These are phyloP conservation scores for Pardosa pseudoannulata DNA, from an alignment of 2,888 invertebrate species.

Conservation along the genomic window DNA sequence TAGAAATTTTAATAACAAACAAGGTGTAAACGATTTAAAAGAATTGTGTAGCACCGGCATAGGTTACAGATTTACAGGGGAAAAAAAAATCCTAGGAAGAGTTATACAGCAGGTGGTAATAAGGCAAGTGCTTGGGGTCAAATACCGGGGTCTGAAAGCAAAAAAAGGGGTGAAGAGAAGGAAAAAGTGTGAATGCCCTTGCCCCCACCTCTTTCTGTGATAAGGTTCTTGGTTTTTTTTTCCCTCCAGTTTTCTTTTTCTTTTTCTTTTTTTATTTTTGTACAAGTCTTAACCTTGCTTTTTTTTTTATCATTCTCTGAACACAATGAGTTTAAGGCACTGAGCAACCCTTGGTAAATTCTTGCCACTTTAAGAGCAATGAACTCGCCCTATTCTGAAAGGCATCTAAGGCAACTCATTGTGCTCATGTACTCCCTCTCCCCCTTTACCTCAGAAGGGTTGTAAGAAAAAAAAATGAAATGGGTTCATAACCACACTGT, in stretches of 20 bases:
- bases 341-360: not conserved
- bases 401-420: too few species aligned
- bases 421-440: too few species aligned
- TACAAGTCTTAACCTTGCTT: too few species aligned
- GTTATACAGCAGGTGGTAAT: slow-evolving; percentile 2
- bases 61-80: too few species aligned
- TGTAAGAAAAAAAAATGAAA: too few species aligned
- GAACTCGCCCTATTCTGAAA: not conserved
- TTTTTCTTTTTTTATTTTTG: not conserved
- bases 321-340: not conserved
- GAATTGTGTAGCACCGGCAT: too few species aligned
- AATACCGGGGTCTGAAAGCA: not conserved
- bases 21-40: too few species aligned
- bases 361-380: not conserved
- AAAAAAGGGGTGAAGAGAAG: not conserved
- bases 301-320: not conserved
- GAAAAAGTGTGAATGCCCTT: not conserved
- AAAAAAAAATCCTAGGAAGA: not conserved
- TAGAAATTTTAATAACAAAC: too few species aligned
- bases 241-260: not conserved
- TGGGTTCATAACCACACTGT: too few species aligned
- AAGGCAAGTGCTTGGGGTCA: not conserved
- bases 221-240: too few species aligned
- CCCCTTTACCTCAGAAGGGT: too few species aligned
- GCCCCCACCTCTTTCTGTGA: not conserved